Evolutionary conservation across 2,797 vertebrate species (phyloP), one percentile per base, ranked within the genome.

Genomic region (Todus mexicanus): DNA sequence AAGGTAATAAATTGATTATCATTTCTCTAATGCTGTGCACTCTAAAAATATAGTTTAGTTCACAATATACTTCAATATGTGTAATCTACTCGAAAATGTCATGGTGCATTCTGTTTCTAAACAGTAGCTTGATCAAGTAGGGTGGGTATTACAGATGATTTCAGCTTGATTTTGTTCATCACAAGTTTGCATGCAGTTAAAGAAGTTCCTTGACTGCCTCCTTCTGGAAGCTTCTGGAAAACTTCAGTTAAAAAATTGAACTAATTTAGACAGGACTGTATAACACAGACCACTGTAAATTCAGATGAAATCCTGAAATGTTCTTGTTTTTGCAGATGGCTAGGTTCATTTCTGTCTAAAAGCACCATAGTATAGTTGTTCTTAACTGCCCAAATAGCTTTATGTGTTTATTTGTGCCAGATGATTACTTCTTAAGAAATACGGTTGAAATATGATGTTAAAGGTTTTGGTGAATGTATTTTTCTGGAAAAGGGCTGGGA

Each of bases 1-100:
- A 88, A 98, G 99, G 99, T 99, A 97, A 97, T 20, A 31, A 45
- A 42, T 22, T 21, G 13, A 23, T 77, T 33, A 8, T 10, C 26
- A 2, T 57, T 74, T 61, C 15, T 72, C 38, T 57, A 26, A 31
- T 37, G 35, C 51, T 57, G 20, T 86, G 59, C 35, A 13, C 18
- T 77, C 71, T 4, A 38, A 31, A 61, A 81, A 42, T n/a, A 8
- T 16, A 61, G 9, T 54, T 85, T 21, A 10, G n/a, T 51, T 86
- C 9, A 4, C 7, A 1, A 12, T 9, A n/a, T 29, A 4, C 38
- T 18, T 71, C 8, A 45, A 1, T 33, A 23, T 5, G 29, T 47
- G 15, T 26, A 71, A 15, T 47, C 43, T 33, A 2, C 45, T 82
- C 7, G 1, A 35, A 82, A 76, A 40, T 16, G 27, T 40, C n/a